Evolutionary conservation across 2,888 invertebrate genomes (phyloP), one percentile per base, ranked within the genome.

Genomic region (Himalopsyche tibetana): DNA sequence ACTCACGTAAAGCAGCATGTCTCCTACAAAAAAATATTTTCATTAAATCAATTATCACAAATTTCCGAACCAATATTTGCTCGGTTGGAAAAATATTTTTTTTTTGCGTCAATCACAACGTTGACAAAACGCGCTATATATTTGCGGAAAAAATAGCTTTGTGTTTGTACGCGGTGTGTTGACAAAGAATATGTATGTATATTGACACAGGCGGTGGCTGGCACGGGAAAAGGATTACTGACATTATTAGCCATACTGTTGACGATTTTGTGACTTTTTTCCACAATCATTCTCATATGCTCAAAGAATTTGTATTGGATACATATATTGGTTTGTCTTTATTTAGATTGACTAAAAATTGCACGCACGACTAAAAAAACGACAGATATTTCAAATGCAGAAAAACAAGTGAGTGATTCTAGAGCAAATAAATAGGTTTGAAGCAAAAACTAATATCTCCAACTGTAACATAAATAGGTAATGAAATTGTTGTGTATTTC

Each of bases 131-230:
- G 74, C 36, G 51, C 69, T 45, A 74, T 51, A 74, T 83, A 38
- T 83, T 79, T 83, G 83, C 42, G 38, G 45, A 69, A 83, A 51
- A 63, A 83, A 74, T n/a, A 79, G 36, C 45, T 45, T 40, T 83
- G 63, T 83, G 45, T 74, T 83, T 83, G 79, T 63, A 55, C 74
- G 17, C 36, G 69, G 83, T 40, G 28, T 74, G 51, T 83, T 83
- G 74, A 83, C 79, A 36, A 6, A 79, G 79, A 83, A 45, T 83
- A 63, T 63, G 63, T 80, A 36, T 83, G 69, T 74, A 74, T 83
- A 74, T 83, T 83, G 45, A 51, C 74, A 17, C 74, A 51, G 15
- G 51, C 28, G n/a, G 63, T 63, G 28, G 63, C 19, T 19, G 74
- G 74, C n/a, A 83, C 51, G 74, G 83, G 17, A 74, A 69, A 15